Percentiles rank a stretch among this genome's conserved stretches.
Conservation (phyloP, 2,797 vertebrate genomes). For the Vireo griseus region DNA sequence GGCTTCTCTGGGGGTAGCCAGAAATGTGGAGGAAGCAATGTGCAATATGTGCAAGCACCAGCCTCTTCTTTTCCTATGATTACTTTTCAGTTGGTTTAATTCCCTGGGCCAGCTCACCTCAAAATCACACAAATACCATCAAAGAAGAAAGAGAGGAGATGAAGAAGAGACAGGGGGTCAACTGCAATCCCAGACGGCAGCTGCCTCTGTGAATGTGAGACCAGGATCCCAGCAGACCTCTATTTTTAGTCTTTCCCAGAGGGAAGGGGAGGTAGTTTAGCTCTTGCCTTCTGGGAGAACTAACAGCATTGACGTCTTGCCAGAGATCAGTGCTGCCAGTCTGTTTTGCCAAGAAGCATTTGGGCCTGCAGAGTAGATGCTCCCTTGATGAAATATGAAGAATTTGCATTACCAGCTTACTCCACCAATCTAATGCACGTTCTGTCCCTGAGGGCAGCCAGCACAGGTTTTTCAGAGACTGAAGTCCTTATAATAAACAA, state of each 20-base stretch:
- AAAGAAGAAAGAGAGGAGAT: not conserved
- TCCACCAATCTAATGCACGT: not conserved
- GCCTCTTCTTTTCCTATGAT: not conserved
- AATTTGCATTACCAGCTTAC: constrained; percentile 36
- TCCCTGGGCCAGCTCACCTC: not conserved
- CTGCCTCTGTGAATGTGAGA: not conserved
- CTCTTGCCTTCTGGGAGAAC: not conserved
- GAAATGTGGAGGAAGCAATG: rapidly evolving
- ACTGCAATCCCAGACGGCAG: not conserved
- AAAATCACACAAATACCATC: not conserved
- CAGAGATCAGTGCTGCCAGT: not conserved
- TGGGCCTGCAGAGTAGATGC: not conserved
- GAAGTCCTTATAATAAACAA: not conserved
- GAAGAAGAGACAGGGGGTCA: not conserved
- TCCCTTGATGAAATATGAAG: constrained; percentile 37
- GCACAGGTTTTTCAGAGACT: constrained; percentile 18
- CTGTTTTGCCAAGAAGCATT: constrained; percentile 34
- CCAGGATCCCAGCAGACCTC: not conserved
- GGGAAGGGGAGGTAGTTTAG: not conserved
- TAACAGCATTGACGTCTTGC: not conserved
- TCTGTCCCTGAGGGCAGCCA: not conserved
- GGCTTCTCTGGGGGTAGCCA: not conserved
- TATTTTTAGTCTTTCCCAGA: not conserved
- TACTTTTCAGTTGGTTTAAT: not conserved
- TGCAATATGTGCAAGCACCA: not conserved